Conservation (phyloP, 2,113 vertebrate species). For the Nerophis ophidion region DNA sequence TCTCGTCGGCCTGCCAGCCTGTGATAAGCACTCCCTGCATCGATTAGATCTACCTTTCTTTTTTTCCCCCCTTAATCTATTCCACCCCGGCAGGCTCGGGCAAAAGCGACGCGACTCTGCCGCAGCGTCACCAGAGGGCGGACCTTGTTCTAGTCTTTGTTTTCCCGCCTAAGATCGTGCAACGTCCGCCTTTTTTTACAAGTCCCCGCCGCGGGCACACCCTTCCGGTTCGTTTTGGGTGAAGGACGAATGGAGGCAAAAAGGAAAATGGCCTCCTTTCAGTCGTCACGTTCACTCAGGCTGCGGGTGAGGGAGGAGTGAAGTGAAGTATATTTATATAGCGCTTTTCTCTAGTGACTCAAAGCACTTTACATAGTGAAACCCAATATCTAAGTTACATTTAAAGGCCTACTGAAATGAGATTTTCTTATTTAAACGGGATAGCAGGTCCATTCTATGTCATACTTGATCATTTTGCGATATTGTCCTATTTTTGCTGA, state of each 20-base stretch:
- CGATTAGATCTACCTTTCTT: constrained; percentile 58
- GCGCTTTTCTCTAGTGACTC: too few relatives aligned
- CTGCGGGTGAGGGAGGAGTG: not conserved
- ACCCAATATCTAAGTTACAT: too few relatives aligned
- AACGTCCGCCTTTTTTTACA: constrained; percentile 19
- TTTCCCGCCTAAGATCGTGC: not conserved
- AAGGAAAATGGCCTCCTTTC: constrained; percentile 1
- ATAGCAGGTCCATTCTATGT: too few relatives aligned
- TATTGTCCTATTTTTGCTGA: too few relatives aligned
- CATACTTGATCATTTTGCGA: too few relatives aligned
- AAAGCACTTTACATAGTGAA: too few relatives aligned
- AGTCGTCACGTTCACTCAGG: constrained; percentile 10
- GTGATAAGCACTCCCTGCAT: constrained; percentile 55
- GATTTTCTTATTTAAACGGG: too few relatives aligned
- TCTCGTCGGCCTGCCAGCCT: constrained; percentile 55
- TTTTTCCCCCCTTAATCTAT: constrained; percentile 40
- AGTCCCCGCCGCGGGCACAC: constrained; percentile 39
- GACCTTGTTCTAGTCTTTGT: constrained; percentile 15
- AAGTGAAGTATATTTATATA: too few relatives aligned
- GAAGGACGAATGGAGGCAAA: constrained; percentile 29
- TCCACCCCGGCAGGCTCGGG: constrained; percentile 47
- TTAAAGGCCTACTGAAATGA: too few relatives aligned
- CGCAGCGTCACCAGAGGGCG: constrained; percentile 42
- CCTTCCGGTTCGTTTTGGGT: constrained; percentile 22
- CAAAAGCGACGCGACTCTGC: constrained; percentile 51